These are phyloP conservation scores for Minunthozetes semirufus DNA, from an alignment of 2,888 invertebrate species.

Conservation along the genomic window DNA sequence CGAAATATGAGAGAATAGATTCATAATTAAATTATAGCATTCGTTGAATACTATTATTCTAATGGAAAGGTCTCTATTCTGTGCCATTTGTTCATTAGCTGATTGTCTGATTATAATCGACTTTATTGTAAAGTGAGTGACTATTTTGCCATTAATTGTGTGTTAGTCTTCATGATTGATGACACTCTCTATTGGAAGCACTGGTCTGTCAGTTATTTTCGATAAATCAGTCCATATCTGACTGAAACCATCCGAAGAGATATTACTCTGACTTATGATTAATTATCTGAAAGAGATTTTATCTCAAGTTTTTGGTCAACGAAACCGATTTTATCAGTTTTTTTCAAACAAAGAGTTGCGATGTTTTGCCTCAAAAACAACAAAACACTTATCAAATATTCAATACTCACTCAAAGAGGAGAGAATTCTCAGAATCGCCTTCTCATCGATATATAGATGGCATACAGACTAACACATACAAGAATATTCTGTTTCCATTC, in stretches of 20 bases:
- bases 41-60: no score
- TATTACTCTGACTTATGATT: not conserved
- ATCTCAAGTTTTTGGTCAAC: not conserved
- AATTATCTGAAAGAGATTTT: not conserved
- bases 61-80: no score
- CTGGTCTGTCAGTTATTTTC: not conserved
- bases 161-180: not conserved
- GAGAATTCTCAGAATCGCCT: no score
- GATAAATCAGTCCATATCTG: not conserved
- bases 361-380: no score
- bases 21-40: no score
- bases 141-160: not conserved
- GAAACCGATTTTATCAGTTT: not conserved
- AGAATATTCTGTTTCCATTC: no score
- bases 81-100: not conserved
- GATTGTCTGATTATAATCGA: no score
- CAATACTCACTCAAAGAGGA: no score
- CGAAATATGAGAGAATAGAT: no score
- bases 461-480: no score
- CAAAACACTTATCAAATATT: no score
- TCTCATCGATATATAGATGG: no score
- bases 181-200: not conserved
- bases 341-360: not conserved
- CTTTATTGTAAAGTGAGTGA: not conserved
- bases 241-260: not conserved